phyloP scores from a whole-genome alignment of 2,797 vertebrate species.

The Hafferia zeledoni region DNA sequence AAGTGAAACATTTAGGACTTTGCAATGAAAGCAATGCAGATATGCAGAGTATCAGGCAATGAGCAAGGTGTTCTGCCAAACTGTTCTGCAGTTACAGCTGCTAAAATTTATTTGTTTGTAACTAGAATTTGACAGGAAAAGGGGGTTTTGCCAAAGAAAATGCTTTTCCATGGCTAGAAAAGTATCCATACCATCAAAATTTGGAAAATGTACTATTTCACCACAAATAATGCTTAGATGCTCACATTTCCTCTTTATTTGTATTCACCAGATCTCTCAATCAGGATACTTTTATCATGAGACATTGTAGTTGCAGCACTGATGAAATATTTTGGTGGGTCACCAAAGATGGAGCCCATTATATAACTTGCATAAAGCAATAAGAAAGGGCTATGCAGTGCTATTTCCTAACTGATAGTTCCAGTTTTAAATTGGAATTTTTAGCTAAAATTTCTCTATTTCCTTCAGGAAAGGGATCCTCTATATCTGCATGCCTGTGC shows the following conservation, averaged over 20 bases:
- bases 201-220: background rate
- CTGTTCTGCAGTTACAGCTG: background rate
- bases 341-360: background rate
- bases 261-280: background rate
- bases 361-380: background rate
- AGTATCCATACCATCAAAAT: background rate
- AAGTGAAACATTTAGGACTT: background rate
- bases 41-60: background rate
- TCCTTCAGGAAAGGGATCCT: background rate
- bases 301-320: background rate
- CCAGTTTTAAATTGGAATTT: background rate
- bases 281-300: background rate
- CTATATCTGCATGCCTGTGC: background rate
- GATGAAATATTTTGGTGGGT: background rate
- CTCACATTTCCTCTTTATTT: background rate
- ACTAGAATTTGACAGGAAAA: constrained; percentile 11
- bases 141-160: background rate
- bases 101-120: constrained; percentile 9
- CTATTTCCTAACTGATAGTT: background rate
- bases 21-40: background rate
- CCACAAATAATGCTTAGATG: background rate
- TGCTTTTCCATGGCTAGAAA: background rate
- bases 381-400: background rate
- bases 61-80: background rate
- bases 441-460: fast-evolving